phyloP scores from a whole-genome alignment of 1,140 invertebrate genomes.

The Caenorhabditis inopinata region DNA sequence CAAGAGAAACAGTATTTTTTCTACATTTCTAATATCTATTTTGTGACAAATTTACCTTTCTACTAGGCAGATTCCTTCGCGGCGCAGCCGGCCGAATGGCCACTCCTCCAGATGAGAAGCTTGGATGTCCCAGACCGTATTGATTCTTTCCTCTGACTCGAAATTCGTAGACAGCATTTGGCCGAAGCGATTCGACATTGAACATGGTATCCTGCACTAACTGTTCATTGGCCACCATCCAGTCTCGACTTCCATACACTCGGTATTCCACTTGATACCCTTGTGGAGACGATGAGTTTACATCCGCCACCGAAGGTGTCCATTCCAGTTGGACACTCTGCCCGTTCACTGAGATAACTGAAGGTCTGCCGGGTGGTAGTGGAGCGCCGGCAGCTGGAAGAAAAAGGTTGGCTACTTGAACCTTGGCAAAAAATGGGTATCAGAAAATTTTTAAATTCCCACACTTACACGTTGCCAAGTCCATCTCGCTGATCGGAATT shows the following conservation, averaged over 20 bases:
- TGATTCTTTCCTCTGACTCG: constrained; percentile 58
- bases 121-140: constrained; percentile 59
- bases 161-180: constrained; percentile 66
- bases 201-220: constrained; percentile 40
- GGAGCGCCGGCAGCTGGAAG: not conserved
- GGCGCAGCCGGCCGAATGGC: constrained; percentile 39
- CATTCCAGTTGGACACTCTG: constrained; percentile 60
- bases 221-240: constrained; percentile 54
- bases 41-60: too few species aligned
- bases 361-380: constrained; percentile 50
- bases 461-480: constrained; percentile 33
- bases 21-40: too few species aligned
- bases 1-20: constrained; percentile 51
- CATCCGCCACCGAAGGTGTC: constrained; percentile 45
- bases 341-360: constrained; percentile 55
- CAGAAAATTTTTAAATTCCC: not conserved
- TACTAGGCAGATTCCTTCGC: constrained; percentile 26
- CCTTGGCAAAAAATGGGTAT: not conserved
- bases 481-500: constrained; percentile 35
- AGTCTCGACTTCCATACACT: constrained; percentile 45
- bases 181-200: constrained; percentile 57
- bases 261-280: constrained; percentile 57
- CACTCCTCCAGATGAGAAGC: constrained; percentile 53
- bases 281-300: constrained; percentile 1
- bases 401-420: not conserved